A percentile compares a stretch with the other conserved stretches of the same genome.
phyloP scores from a whole-genome alignment of 1,140 invertebrate genomes.

The Ceratosolen fusciceps region DNA sequence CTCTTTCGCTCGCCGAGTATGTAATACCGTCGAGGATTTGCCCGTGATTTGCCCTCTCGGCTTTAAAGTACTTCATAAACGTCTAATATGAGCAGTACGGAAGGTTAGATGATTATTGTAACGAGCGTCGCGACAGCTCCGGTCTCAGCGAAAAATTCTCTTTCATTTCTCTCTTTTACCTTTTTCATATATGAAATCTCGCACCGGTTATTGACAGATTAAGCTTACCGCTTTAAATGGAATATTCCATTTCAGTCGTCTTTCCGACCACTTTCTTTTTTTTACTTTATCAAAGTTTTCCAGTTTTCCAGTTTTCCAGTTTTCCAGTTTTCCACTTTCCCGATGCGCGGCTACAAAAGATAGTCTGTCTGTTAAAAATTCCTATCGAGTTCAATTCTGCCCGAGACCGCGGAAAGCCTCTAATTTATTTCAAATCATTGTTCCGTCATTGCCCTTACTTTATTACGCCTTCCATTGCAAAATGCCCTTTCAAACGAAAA shows the following conservation, averaged over 20 bases:
- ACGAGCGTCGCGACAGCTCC: neutral
- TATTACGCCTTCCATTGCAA: no score
- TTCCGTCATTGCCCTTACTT: no score
- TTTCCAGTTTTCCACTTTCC: no score
- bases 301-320: no score
- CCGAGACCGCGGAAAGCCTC: no score
- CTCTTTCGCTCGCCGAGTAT: no score
- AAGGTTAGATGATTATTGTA: conserved; percentile 20
- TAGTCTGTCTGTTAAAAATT: neutral
- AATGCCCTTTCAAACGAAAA: no score
- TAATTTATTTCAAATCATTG: no score
- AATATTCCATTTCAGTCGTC: conserved; percentile 11
- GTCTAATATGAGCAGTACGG: neutral
- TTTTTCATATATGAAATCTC: neutral
- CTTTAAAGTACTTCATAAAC: neutral
- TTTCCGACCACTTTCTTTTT: neutral
- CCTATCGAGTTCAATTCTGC: no score
- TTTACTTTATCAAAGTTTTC: neutral
- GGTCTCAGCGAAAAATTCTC: neutral
- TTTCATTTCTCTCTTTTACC: no score
- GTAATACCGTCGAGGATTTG: neutral
- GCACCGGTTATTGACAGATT: conserved; percentile 10
- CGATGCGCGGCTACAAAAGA: neutral
- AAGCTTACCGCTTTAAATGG: conserved; percentile 15
- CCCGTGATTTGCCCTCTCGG: neutral